A percentile compares a stretch with the other conserved stretches of the same genome.
phyloP scores from a whole-genome alignment of 2,888 invertebrate genomes.

The Neuroscelio doddi region DNA sequence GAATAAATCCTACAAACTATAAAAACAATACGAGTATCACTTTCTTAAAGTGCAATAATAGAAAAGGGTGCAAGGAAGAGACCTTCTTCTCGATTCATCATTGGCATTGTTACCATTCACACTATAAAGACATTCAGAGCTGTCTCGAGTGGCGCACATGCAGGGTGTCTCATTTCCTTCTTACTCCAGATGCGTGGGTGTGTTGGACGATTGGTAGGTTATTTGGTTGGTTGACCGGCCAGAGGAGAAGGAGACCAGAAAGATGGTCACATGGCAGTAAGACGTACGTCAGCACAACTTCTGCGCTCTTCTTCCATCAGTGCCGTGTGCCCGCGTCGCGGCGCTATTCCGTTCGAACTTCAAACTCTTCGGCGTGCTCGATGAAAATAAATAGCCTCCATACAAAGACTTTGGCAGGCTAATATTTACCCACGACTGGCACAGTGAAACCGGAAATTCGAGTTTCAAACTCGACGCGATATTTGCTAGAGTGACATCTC shows the following conservation, averaged over 20 bases:
- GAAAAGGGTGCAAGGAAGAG: too few species aligned
- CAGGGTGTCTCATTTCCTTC: conserved; percentile 33
- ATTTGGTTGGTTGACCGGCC: conserved; percentile 45
- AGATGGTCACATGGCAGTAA: conserved; percentile 59
- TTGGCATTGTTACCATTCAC: conserved; percentile 37
- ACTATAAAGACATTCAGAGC: conserved; percentile 18
- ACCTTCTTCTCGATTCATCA: conserved; percentile 12
- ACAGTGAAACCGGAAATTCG: conserved; percentile 3
- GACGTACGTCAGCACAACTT: conserved; percentile 51
- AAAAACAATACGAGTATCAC: too few species aligned
- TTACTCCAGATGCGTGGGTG: conserved; percentile 54
- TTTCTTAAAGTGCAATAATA: too few species aligned
- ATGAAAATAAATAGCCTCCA: conserved; percentile 1
- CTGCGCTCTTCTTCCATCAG: conserved; percentile 64
- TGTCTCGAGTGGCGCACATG: conserved; percentile 38
- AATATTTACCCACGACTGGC: conserved; percentile 1
- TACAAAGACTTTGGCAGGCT: conserved; percentile 1
- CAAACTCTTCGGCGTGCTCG: conserved; percentile 12
- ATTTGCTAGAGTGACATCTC: neutral
- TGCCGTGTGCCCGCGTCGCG: conserved; percentile 59
- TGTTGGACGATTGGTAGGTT: conserved; percentile 40
- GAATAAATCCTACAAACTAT: too few species aligned
- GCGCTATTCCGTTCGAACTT: conserved; percentile 40
- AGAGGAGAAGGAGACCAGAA: conserved; percentile 54
- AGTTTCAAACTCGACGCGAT: neutral